Base-by-base conservation (phyloP, 2,888 invertebrate genomes). In the Pterobdella sp. region DNA sequence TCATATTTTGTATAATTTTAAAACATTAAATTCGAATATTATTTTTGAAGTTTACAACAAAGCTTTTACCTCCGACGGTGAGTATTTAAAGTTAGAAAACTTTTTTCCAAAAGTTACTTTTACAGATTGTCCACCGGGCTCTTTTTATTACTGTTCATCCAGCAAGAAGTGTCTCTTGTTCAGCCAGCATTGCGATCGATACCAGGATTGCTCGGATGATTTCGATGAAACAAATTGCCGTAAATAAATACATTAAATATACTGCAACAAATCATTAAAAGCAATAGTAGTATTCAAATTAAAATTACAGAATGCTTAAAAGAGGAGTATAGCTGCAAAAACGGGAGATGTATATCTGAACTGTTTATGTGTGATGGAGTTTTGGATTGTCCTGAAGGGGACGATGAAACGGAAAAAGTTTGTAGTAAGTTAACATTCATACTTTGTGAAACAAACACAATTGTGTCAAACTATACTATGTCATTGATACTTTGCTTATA, bases 141-240 rank as follows among this genome's bases (percentile, higher is more conserved):
- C 71, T n/a, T 34, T 36, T 10, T 35, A 69, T 68, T 73, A 36
- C 34, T 73, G 73, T 32, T 18, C 69, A 3, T 18, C 26, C 22
- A 73, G 60, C 26, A 68, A 73, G 35, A 64, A 36, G 37, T 73
- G 73, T 32, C 60, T 73, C 64, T 60, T 31, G 1, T 26, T 60
- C 42, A 73, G 56, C 34, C 69, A 73, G n/a, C 4, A 36, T 22
- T 73, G 73, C 18, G 73, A 73, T 34, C 68, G 69, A n/a, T 64
- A 7, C 22, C 73, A 73, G 42, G 73, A 73, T 37, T 73, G 73
- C 42, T 69, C 73, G 26, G 73, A 73, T 26, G 73, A 69, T 60
- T 35, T 63, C 14, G 73, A 73, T 49, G 73, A 73, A 64, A 69
- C 26, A n/a, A 69, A 73, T 36, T 73, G 73, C 69, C 35, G 73